These are phyloP conservation scores for Littorina saxatilis DNA, from an alignment of 1,140 invertebrate species.

Conservation along the genomic window DNA sequence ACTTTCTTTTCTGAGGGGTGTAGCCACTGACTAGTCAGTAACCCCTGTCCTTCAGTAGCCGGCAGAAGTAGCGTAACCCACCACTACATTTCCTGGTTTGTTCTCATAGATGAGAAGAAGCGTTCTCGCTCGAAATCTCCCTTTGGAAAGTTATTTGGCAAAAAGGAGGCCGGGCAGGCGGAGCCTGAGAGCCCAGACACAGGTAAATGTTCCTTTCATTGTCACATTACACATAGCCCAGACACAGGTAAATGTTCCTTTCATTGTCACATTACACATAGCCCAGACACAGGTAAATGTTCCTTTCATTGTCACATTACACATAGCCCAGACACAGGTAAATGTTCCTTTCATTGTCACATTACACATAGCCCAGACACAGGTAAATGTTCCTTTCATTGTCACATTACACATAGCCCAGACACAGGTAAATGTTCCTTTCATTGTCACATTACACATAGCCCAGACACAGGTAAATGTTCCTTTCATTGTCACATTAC, in stretches of 20 bases:
- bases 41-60: not conserved
- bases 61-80: too few species aligned
- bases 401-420: too few species aligned
- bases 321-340: conserved; percentile 2
- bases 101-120: conserved; percentile 55
- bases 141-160: conserved; percentile 67
- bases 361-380: too few species aligned
- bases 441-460: too few species aligned
- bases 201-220: conserved; percentile 6
- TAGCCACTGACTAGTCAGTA: not conserved
- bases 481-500: too few species aligned
- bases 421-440: too few species aligned
- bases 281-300: not conserved
- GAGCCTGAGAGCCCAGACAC: not conserved
- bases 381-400: too few species aligned
- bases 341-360: not conserved
- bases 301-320: too few species aligned
- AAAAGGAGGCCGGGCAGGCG: conserved; percentile 43
- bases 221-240: too few species aligned
- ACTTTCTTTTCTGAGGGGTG: not conserved
- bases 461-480: too few species aligned
- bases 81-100: conserved; percentile 40
- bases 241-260: not conserved
- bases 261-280: too few species aligned
- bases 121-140: conserved; percentile 66